phyloP scores from a whole-genome alignment of 2,113 vertebrate genomes.

The Cyanistes caeruleus region DNA sequence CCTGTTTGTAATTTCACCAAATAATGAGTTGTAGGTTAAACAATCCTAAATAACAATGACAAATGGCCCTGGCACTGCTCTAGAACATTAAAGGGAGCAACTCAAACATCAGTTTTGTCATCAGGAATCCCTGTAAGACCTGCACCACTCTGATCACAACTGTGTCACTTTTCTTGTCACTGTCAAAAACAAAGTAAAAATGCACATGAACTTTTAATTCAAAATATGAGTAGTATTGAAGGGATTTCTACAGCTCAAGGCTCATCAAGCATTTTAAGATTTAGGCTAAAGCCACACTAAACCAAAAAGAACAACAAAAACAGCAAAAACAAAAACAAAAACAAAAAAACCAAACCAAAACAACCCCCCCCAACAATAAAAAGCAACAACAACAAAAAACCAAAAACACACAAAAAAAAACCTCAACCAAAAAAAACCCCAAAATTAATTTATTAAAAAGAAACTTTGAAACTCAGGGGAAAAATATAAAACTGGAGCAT shows the following conservation, averaged over 20 bases:
- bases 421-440: no score
- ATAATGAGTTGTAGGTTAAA: constrained; percentile 51
- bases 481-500: neutral
- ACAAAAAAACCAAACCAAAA: neutral
- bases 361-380: no score
- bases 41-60: constrained; percentile 59
- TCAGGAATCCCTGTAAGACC: constrained; percentile 29
- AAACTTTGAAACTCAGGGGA: neutral
- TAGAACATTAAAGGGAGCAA: constrained; percentile 61
- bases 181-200: constrained; percentile 63
- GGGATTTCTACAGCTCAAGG: constrained; percentile 29
- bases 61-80: constrained; percentile 32
- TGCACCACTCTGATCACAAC: constrained; percentile 17
- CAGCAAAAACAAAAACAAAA: neutral
- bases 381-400: neutral
- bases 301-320: neutral
- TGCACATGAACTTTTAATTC: constrained; percentile 60
- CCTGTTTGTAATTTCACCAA: constrained; percentile 30
- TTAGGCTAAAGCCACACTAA: neutral
- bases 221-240: constrained; percentile 33
- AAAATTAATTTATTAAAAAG: neutral
- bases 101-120: constrained; percentile 54
- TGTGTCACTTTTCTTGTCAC: constrained; percentile 56
- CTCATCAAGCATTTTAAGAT: neutral
- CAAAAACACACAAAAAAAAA: neutral